Evolutionary conservation across 2,797 vertebrate genomes (phyloP), one percentile per base, ranked within the genome.

Genomic region (Tolypeutes matacus): DNA sequence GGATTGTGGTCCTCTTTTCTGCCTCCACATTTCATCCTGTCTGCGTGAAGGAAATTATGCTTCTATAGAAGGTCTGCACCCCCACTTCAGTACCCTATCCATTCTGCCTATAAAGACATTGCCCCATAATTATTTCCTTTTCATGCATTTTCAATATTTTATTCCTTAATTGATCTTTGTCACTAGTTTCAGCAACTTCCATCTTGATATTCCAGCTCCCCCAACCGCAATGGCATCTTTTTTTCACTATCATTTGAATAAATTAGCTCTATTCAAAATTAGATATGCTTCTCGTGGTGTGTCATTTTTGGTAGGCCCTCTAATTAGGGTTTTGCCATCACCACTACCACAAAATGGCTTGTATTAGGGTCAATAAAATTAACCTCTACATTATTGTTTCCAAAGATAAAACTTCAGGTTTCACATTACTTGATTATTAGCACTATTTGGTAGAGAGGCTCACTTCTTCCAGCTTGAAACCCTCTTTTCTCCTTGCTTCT

Each of bases 241-340:
- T 31, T 65, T 46, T 46, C 5, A 86, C 11, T 13, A 34, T 73
- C 15, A 58, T 64, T 56, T 56, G 23, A 72, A n/a, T 78, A 58
- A 69, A 80, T 80, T 85, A 60, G 31, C 39, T 78, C 31, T 5
- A 85, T 89, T 95, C 39, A 89, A 73, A 89, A 65, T 67, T 25
- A 67, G 70, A 20, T 18, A 15, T 70, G 20, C 29, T 86, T 69
- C 9, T 25, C 20, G 31, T 39, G 13, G 2, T 65, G 25, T 27
- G 29, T 49, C 23, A 72, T 89, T 80, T 89, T 49, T 65, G 4
- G 3, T 34, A 49, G 39, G 18, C 25, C 76, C 46, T 72, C 31
- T 39, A 65, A 72, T 42, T 65, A 78, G 73, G 14, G 9, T 62
- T 87, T 86, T 46, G 75, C 82, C 7, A 0, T 67, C 31, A 25